phyloP scores from a whole-genome alignment of 2,797 vertebrate genomes.

The Orestias chungarensis region DNA sequence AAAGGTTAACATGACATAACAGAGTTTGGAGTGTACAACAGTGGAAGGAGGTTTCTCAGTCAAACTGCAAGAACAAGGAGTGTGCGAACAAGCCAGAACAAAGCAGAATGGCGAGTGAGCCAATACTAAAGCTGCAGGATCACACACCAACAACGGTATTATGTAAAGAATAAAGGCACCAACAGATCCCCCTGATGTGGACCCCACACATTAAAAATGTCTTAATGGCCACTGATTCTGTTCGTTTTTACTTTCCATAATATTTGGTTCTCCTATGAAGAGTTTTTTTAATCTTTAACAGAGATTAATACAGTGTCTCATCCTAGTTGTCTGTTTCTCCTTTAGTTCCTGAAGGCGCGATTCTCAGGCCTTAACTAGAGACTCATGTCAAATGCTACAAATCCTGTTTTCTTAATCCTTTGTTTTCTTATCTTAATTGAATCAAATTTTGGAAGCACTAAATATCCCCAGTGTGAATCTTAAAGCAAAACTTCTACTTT shows the following conservation, averaged over 20 bases:
- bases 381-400: no score
- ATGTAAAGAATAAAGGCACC: background rate
- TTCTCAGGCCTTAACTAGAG: no score
- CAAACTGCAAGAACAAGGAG: conserved; percentile 47
- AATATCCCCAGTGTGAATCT: background rate
- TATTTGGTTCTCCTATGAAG: background rate
- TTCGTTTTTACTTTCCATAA: background rate
- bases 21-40: conserved; percentile 18
- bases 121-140: background rate
- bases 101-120: conserved; percentile 32
- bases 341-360: background rate
- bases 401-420: background rate
- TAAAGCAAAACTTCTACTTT: background rate
- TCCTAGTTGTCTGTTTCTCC: background rate
- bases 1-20: background rate
- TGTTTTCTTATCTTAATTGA: background rate
- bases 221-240: background rate
- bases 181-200: background rate
- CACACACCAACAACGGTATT: conserved; percentile 1
- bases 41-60: conserved; percentile 26
- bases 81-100: conserved; percentile 69
- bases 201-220: background rate
- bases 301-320: background rate
- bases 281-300: no score
- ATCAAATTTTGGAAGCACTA: background rate